Percentiles rank a stretch among this genome's conserved stretches.
phyloP scores from a whole-genome alignment of 1,140 invertebrate genomes.

The Trichogramma pretiosum region DNA sequence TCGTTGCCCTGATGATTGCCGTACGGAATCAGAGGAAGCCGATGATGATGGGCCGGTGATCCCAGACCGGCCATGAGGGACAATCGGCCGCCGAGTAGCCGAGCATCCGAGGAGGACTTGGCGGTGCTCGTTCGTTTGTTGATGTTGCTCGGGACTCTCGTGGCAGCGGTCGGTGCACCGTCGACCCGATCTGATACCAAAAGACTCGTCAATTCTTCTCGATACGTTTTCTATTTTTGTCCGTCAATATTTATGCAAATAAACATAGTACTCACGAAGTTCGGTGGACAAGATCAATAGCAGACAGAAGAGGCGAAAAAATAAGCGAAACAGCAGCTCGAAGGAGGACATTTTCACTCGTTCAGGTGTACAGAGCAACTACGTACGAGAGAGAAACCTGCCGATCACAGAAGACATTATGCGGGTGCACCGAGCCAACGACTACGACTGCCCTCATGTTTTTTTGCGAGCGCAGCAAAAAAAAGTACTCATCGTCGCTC shows the following conservation, averaged over 20 bases:
- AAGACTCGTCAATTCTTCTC: too few species aligned
- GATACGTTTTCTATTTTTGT: too few species aligned
- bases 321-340: neutral
- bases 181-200: too few species aligned
- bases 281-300: neutral
- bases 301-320: neutral
- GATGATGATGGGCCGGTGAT: neutral
- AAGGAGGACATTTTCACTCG: slow-evolving; percentile 11
- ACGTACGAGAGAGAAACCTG: slow-evolving; percentile 14
- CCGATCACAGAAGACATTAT: slow-evolving; percentile 8
- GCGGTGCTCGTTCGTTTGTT: too few species aligned
- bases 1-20: neutral
- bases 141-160: too few species aligned
- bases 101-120: too few species aligned
- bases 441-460: slow-evolving; percentile 9
- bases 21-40: neutral
- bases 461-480: too few species aligned
- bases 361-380: slow-evolving; percentile 10
- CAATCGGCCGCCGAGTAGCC: slow-evolving; percentile 31
- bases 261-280: slow-evolving; percentile 3
- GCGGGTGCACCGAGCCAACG: too few species aligned
- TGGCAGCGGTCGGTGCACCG: too few species aligned
- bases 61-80: slow-evolving; percentile 33
- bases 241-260: neutral
- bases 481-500: too few species aligned